phyloP scores from a whole-genome alignment of 2,888 invertebrate species.

The Epicampocera succincta region DNA sequence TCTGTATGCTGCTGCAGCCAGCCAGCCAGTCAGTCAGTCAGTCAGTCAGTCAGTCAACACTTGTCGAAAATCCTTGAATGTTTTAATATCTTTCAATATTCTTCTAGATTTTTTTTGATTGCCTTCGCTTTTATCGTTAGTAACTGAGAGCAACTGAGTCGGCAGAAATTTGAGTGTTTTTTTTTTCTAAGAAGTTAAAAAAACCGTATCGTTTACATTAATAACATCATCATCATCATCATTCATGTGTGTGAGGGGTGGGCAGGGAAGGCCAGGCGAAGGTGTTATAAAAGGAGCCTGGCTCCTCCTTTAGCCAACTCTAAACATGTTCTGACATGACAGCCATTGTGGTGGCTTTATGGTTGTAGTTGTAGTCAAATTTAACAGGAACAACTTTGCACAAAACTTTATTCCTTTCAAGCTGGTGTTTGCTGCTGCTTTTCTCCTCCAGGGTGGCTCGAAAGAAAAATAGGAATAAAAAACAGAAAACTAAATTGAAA shows the following conservation, averaged over 20 bases:
- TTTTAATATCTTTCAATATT: conserved; percentile 12
- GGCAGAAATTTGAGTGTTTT: background rate
- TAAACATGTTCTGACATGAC: background rate
- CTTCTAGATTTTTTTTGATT: too few species aligned
- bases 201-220: conserved; percentile 12
- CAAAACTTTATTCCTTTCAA: background rate
- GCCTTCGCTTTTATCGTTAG: background rate
- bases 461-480: background rate
- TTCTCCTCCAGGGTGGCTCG: conserved; percentile 6
- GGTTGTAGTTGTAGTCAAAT: conserved; percentile 37
- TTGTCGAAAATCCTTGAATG: conserved; percentile 46
- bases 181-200: background rate
- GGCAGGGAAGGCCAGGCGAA: too few species aligned
- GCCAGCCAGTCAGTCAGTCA: conserved; percentile 15
- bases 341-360: background rate
- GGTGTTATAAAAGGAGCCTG: background rate
- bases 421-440: background rate
- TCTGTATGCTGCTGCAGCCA: background rate
- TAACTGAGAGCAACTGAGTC: background rate
- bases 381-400: conserved; percentile 43
- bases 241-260: too few species aligned
- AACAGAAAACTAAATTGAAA: background rate
- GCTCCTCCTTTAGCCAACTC: background rate
- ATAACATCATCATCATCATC: conserved; percentile 39
- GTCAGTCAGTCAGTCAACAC: conserved; percentile 7